Base-by-base conservation (phyloP, 2,113 vertebrate genomes). In the Upupa epops region DNA sequence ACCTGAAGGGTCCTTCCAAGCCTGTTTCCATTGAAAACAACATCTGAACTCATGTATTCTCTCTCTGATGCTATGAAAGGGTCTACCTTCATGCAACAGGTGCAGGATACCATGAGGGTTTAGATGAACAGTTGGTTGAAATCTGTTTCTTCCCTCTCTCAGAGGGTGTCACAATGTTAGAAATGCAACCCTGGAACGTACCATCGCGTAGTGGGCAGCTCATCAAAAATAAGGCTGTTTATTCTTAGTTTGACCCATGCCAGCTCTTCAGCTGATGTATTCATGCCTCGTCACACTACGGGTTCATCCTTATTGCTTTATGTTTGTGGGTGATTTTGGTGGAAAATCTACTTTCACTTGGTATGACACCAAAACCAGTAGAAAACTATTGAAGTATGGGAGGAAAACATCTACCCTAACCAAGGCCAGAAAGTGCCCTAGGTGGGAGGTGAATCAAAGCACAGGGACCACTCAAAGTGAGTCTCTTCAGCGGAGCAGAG, bases 251-350 rank as follows among this genome's bases (percentile, higher is more conserved):
- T 91, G 59, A 51, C 45, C 31, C 48, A 3, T 36, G 20, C 28
- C 40, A 75, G 1, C 28, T 49, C 32, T 51, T 74, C 51, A 63
- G 34, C 13, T 63, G 63, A 15, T 7, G 3, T 52, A 21, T 55
- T 37, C 22, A 2, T 25, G 40, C 34, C 26, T 64, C 6, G 3
- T 68, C 48, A 29, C 0, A 0, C 40, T 18, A 15, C 26, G 40
- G 15, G 8, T 72, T 81, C 32, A 40, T 78, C 28, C 54, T 61
- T 54, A 24, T 14, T 73, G 16, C 49, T 42, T 18, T 24, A 6
- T 29, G 5, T 52, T 90, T 21, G 12, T 17, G 24, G 34, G 24
- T 60, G 58, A 59, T 22, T 49, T 26, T 45, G 29, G 26, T 56
- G 48, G 29, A 42, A 96, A 77, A 48, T 36, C 31, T 79, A 11